Percentiles rank a stretch among this genome's conserved stretches.
Evolutionary conservation across 2,888 invertebrate species (phyloP).

Genomic region (Pterostichus niger): DNA sequence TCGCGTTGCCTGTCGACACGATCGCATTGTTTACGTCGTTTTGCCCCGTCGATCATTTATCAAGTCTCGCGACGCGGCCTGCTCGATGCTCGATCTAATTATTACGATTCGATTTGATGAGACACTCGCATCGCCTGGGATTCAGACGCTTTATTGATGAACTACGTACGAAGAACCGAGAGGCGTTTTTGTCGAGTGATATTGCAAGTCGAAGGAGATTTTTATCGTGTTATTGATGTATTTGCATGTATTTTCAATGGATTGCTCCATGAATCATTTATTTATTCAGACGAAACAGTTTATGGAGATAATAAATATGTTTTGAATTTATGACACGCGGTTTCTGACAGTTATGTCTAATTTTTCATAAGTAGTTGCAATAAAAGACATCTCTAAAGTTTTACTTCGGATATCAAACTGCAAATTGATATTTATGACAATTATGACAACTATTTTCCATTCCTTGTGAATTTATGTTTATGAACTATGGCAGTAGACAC

Average conservation of each 20-base stretch:
- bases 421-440: too few relatives aligned
- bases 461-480: too few relatives aligned
- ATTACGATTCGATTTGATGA: slow-evolving; percentile 54
- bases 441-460: too few relatives aligned
- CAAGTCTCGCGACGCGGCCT: slow-evolving; percentile 28
- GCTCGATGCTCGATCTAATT: slow-evolving; percentile 47
- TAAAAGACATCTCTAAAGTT: too few relatives aligned
- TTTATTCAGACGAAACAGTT: not conserved
- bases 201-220: not conserved
- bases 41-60: slow-evolving; percentile 54
- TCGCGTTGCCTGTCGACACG: slow-evolving; percentile 55
- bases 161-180: slow-evolving; percentile 12
- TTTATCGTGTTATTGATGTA: slow-evolving; percentile 30
- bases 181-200: slow-evolving; percentile 21
- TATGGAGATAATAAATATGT: slow-evolving; percentile 18
- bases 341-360: not conserved
- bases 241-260: slow-evolving; percentile 5
- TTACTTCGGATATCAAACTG: too few relatives aligned
- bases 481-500: too few relatives aligned
- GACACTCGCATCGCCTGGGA: slow-evolving; percentile 12
- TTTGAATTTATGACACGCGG: not conserved
- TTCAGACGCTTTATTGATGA: slow-evolving; percentile 39
- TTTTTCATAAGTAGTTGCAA: not conserved
- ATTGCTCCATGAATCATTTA: slow-evolving; percentile 6
- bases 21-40: slow-evolving; percentile 62